Evolutionary conservation across 2,113 vertebrate species (phyloP).

Genomic region (Callospermophilus lateralis): DNA sequence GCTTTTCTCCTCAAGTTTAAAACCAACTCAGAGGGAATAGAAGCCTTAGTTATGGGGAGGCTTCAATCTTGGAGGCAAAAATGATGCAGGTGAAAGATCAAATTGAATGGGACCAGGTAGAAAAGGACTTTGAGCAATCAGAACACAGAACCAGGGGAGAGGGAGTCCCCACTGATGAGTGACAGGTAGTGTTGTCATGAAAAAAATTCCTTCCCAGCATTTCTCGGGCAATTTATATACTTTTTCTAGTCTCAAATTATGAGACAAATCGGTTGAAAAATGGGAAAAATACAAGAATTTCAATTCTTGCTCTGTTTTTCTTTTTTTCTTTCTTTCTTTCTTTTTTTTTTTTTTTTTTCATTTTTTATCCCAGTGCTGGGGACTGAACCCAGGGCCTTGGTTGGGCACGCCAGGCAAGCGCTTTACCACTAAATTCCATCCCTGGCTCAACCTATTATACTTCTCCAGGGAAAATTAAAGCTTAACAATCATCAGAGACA

Average conservation of each 20-base stretch:
- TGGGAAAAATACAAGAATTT: neutral
- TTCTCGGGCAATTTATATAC: neutral
- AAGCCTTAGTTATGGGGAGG: neutral
- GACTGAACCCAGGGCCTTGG: no score
- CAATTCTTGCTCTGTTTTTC: neutral
- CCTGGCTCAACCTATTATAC: neutral
- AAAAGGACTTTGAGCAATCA: neutral
- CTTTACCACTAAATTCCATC: no score
- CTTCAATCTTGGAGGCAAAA: neutral
- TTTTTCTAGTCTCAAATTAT: neutral
- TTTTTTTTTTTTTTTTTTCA: no score
- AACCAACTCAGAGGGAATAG: neutral
- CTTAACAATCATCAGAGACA: neutral
- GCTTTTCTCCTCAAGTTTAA: neutral
- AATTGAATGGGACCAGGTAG: neutral
- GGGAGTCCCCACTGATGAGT: neutral
- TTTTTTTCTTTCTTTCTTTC: neutral
- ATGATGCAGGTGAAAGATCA: neutral
- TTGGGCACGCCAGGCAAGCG: no score
- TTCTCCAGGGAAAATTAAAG: neutral
- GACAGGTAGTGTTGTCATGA: neutral
- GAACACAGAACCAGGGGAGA: neutral
- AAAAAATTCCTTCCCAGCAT: neutral
- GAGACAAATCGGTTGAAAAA: neutral
- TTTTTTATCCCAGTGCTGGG: no score